Percentiles rank a stretch among this genome's conserved stretches.
Conservation (phyloP, 1,140 invertebrate genomes). For the Drosophila nigromelanica region DNA sequence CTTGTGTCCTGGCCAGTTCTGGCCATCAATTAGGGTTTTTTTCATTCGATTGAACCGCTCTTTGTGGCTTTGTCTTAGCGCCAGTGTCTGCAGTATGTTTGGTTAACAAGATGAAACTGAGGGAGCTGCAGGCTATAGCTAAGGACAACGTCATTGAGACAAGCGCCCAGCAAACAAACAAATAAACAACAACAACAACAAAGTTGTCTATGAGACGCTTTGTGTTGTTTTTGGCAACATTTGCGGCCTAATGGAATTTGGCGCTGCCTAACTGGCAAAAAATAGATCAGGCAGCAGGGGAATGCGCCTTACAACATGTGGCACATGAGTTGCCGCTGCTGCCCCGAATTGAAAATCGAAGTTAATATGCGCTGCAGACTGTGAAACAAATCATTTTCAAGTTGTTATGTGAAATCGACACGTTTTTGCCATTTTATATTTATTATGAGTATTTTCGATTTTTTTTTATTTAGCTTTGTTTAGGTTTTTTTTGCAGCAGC, state of each 20-base stretch:
- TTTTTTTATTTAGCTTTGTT: conserved; percentile 1
- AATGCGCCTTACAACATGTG: conserved; percentile 25
- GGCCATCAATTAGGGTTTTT: conserved; percentile 64
- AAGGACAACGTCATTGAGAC: conserved; percentile 80
- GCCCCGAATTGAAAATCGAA: conserved; percentile 78
- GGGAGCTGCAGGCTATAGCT: conserved; percentile 62
- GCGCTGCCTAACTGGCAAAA: conserved; percentile 68
- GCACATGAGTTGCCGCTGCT: conserved; percentile 22
- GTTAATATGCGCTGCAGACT: conserved; percentile 80
- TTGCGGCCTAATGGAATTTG: conserved; percentile 75
- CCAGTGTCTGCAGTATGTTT: conserved; percentile 65
- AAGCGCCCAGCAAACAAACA: conserved; percentile 52
- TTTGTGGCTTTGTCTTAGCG: conserved; percentile 68
- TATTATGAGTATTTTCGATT: conserved; percentile 73
- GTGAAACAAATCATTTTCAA: conserved; percentile 83
- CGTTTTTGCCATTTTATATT: conserved; percentile 83
- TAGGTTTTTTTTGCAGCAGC: conserved; percentile 40
- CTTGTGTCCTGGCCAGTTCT: conserved; percentile 10
- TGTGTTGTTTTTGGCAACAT: conserved; percentile 56
- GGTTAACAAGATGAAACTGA: conserved; percentile 77
- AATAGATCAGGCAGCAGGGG: conserved; percentile 52
- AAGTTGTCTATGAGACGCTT: conserved; percentile 49
- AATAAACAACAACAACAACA: conserved; percentile 46
- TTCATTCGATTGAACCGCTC: conserved; percentile 6
- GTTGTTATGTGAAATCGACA: conserved; percentile 81